These are phyloP conservation scores for Pyrocephalus nanus DNA, from an alignment of 2,797 vertebrate species.

Conservation along the genomic window DNA sequence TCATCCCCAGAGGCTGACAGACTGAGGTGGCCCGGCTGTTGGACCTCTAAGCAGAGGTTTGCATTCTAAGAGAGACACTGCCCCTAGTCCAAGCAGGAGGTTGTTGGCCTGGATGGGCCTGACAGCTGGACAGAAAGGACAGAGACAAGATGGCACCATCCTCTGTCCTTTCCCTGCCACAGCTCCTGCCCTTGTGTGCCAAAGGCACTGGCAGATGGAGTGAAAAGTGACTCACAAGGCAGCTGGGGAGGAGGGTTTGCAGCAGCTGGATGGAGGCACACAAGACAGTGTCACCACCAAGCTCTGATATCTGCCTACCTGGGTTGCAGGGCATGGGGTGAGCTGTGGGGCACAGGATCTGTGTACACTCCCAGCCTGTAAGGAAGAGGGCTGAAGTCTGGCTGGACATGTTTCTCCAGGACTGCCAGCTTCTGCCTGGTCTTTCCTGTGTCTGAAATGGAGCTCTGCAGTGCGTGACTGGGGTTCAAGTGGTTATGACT, in stretches of 20 bases:
- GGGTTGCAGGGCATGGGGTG: not conserved
- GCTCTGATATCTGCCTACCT: not conserved
- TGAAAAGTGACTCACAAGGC: not conserved
- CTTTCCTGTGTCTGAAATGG: not conserved
- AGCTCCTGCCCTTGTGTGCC: not conserved
- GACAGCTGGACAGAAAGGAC: not conserved
- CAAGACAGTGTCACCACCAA: accelerated
- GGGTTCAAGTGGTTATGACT: not conserved
- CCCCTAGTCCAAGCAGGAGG: not conserved
- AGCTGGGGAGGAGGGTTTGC: not conserved
- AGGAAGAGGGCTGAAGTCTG: not conserved
- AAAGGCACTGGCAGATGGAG: not conserved
- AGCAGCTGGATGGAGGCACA: not conserved
- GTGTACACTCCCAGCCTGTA: not conserved
- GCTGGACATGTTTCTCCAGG: not conserved
- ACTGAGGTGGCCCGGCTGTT: not conserved
- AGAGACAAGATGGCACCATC: not conserved
- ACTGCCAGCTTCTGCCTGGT: not conserved
- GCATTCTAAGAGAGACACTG: not conserved
- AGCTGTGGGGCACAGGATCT: not conserved
- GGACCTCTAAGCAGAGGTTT: not conserved
- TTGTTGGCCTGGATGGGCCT: not conserved
- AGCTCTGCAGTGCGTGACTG: not conserved
- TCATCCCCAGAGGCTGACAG: not conserved
- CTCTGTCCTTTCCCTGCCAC: not conserved